A percentile compares a stretch with the other conserved stretches of the same genome.
These are phyloP conservation scores for Potorous gilbertii DNA, from an alignment of 2,797 vertebrate species.

Conservation along the genomic window DNA sequence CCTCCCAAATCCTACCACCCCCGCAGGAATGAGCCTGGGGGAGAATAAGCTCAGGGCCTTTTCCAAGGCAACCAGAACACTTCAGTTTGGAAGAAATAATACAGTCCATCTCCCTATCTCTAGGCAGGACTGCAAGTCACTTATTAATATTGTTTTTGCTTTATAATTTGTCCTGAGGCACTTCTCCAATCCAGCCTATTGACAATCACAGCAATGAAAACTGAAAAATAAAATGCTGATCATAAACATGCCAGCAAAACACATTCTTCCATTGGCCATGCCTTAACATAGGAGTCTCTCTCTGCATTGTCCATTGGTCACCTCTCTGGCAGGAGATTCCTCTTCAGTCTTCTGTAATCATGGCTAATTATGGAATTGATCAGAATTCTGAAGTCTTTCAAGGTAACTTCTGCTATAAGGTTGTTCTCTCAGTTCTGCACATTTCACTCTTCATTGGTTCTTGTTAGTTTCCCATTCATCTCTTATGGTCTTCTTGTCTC, in stretches of 20 bases:
- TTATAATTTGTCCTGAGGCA: neutral
- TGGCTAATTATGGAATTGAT: neutral
- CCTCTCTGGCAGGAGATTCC: neutral
- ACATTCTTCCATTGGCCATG: neutral
- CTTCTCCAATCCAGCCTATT: neutral
- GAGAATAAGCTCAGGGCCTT: slow-evolving; percentile 56
- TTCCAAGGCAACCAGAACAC: slow-evolving; percentile 74
- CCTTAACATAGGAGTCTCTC: neutral
- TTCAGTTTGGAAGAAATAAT: slow-evolving; percentile 47
- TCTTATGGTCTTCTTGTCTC: neutral
- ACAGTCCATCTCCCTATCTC: neutral
- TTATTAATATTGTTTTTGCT: neutral
- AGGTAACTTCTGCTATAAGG: neutral
- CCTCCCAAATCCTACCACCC: slow-evolving; percentile 2
- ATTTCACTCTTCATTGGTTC: neutral
- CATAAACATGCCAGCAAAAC: neutral
- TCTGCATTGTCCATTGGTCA: neutral
- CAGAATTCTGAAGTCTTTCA: neutral
- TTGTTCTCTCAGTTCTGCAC: neutral
- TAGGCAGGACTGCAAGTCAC: neutral
- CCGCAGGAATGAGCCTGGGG: slow-evolving; percentile 29
- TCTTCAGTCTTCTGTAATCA: neutral
- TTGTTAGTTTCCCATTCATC: neutral
- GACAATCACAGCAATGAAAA: neutral
- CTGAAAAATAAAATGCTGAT: neutral